Conservation (phyloP, 1,140 invertebrate genomes). For the Diachasmimorpha longicaudata region DNA sequence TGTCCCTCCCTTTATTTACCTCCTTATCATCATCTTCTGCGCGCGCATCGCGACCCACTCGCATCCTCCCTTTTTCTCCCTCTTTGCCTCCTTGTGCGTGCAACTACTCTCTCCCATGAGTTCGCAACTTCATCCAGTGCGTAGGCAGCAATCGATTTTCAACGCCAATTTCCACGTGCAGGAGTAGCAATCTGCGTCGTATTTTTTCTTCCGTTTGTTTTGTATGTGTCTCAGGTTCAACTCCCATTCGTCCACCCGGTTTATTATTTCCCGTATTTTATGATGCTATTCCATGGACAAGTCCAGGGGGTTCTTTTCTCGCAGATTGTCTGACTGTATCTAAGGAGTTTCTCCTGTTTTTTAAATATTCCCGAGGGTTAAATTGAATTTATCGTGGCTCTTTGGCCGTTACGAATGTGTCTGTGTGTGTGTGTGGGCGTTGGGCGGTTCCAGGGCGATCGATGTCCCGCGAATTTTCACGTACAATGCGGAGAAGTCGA, state of each 20-base stretch:
- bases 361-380: not conserved
- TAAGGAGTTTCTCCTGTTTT: not conserved
- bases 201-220: not conserved
- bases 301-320: not conserved
- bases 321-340: too few relatives aligned
- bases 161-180: slow-evolving; percentile 12
- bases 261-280: not conserved
- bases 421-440: slow-evolving; percentile 23
- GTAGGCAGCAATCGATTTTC: slow-evolving; percentile 14
- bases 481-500: slow-evolving; percentile 29
- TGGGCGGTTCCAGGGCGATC: slow-evolving; percentile 43
- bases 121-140: slow-evolving; percentile 6
- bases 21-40: slow-evolving; percentile 2
- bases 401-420: not conserved
- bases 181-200: not conserved
- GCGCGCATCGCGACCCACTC: slow-evolving; percentile 15
- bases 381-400: not conserved
- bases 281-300: not conserved
- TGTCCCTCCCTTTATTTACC: not conserved
- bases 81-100: not conserved
- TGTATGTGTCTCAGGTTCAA: not conserved
- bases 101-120: not conserved
- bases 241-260: not conserved
- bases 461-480: slow-evolving; percentile 54
- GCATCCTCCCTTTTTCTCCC: slow-evolving; percentile 21